phyloP scores from a whole-genome alignment of 2,113 vertebrate genomes.

The Gambusia affinis region DNA sequence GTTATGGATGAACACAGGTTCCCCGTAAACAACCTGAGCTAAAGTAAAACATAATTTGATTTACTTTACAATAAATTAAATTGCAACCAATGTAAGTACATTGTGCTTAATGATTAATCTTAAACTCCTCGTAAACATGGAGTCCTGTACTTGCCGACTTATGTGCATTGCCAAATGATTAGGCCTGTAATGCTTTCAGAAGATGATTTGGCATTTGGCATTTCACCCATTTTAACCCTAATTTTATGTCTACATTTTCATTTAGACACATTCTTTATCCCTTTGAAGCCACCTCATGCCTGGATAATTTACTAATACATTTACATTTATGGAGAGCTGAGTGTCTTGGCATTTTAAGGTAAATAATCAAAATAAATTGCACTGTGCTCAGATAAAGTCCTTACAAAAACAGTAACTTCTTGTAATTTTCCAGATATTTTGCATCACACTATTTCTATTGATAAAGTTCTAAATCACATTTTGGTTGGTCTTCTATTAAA shows the following conservation, averaged over 20 bases:
- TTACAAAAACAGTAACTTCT: background rate
- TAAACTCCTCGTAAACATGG: background rate
- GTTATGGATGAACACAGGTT: background rate
- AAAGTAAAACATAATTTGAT: background rate
- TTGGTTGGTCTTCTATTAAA: background rate
- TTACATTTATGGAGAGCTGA: background rate
- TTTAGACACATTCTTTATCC: no score
- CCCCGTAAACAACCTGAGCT: background rate
- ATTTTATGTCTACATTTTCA: no score
- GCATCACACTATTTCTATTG: background rate
- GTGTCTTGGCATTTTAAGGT: background rate
- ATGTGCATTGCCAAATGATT: no score
- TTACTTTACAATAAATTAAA: background rate
- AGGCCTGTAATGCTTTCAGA: no score
- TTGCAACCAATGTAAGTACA: background rate
- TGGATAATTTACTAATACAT: no score
- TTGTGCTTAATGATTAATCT: background rate
- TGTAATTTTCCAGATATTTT: background rate
- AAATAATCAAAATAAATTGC: background rate
- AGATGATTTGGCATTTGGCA: no score
- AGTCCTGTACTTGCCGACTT: background rate
- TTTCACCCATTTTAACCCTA: no score
- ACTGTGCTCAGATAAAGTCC: background rate
- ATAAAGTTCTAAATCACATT: background rate
- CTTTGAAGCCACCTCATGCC: no score